Evolutionary conservation across 2,113 vertebrate species (phyloP).

Genomic region (Laticauda laticaudata): DNA sequence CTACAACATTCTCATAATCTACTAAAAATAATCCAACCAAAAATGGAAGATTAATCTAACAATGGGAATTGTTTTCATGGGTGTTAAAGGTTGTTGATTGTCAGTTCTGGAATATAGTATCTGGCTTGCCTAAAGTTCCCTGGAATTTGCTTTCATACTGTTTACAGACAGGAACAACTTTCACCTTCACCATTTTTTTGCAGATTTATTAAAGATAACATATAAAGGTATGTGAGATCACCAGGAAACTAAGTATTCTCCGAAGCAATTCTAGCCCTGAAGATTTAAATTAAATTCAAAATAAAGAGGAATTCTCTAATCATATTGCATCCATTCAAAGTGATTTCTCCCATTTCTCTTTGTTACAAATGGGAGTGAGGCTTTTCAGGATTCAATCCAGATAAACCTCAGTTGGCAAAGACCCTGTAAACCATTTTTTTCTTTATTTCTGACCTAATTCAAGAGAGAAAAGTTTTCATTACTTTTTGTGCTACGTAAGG

Average conservation of each 20-base stretch:
- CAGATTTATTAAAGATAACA: not conserved
- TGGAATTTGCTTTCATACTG: not conserved
- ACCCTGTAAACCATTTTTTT: not conserved
- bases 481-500: not conserved
- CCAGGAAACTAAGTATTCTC: not conserved
- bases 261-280: not conserved
- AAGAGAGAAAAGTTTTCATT: not conserved
- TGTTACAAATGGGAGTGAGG: not conserved
- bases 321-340: not conserved
- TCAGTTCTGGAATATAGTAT: not conserved
- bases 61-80: not conserved
- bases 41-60: not conserved
- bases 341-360: not conserved
- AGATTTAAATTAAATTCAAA: not conserved
- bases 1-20: not conserved
- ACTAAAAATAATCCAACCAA: not conserved
- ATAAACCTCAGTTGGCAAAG: not conserved
- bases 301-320: not conserved
- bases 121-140: not conserved
- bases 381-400: not conserved
- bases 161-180: not conserved
- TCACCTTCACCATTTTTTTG: not conserved
- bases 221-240: not conserved
- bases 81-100: not conserved
- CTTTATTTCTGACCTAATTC: not conserved